Evolutionary conservation across 2,113 vertebrate genomes (phyloP).

Genomic region (Pygoscelis antarcticus): DNA sequence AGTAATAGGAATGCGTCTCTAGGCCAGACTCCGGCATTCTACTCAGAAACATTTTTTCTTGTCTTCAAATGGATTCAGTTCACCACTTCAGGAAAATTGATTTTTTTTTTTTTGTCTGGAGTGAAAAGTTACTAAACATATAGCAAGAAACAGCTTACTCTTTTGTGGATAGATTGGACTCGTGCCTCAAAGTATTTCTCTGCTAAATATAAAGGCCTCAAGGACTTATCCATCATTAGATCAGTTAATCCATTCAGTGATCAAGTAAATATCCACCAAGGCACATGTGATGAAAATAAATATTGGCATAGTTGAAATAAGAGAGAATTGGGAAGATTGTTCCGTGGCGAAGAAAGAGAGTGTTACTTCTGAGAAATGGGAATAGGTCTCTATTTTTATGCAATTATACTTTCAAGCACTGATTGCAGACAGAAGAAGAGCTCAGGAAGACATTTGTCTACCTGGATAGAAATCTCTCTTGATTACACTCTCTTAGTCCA

Average conservation of each 20-base stretch:
- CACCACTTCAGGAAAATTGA: not conserved
- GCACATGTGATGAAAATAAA: not conserved
- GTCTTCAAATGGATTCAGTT: not conserved
- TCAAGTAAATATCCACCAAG: not conserved
- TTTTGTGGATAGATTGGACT: not conserved
- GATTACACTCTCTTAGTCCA: not conserved
- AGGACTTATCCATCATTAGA: not conserved
- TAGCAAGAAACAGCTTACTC: not conserved
- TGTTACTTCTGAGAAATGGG: not conserved
- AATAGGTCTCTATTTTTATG: not conserved
- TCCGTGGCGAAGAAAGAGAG: not conserved
- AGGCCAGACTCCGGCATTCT: not conserved
- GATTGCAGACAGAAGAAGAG: not conserved
- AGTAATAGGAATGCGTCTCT: not conserved
- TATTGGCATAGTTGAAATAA: not conserved
- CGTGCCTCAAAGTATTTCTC: not conserved
- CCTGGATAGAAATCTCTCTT: not conserved
- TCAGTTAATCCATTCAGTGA: not conserved
- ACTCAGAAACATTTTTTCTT: not conserved
- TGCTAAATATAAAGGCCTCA: not conserved
- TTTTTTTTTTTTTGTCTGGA: not conserved
- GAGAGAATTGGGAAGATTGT: not conserved
- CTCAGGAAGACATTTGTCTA: not conserved
- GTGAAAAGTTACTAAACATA: slow-evolving; percentile 4
- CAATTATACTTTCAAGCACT: not conserved